Evolutionary conservation across 2,888 invertebrate species (phyloP).

Genomic region (Drosophila seclusa): DNA sequence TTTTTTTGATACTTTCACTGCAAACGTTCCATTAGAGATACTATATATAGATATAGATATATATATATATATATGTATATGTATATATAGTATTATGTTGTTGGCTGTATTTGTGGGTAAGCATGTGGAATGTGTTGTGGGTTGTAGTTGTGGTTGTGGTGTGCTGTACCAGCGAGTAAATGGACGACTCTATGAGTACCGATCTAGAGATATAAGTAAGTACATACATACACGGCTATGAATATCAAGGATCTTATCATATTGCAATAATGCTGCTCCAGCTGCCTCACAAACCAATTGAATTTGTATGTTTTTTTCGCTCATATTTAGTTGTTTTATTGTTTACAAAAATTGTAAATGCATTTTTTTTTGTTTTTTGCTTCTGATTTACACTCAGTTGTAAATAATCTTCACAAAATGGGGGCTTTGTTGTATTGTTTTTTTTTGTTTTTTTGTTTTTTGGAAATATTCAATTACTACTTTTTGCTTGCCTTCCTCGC

Average conservation of each 20-base stretch:
- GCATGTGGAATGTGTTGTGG: slow-evolving; percentile 44
- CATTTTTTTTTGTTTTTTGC: slow-evolving; percentile 49
- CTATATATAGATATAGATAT: slow-evolving; percentile 7
- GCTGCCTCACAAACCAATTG: slow-evolving; percentile 35
- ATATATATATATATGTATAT: not conserved
- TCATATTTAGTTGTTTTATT: slow-evolving; percentile 61
- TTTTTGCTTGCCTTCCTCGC: slow-evolving; percentile 35
- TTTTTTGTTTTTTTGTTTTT: slow-evolving; percentile 3
- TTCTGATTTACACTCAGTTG: slow-evolving; percentile 41
- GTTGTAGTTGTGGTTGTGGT: not conserved
- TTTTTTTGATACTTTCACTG: slow-evolving; percentile 5
- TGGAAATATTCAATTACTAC: slow-evolving; percentile 33
- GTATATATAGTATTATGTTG: not conserved
- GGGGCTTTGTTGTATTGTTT: slow-evolving; percentile 6
- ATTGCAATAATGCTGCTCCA: slow-evolving; percentile 15
- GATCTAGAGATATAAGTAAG: slow-evolving; percentile 23
- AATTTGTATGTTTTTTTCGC: slow-evolving; percentile 42
- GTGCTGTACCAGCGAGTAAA: slow-evolving; percentile 26
- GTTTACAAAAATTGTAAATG: slow-evolving; percentile 67
- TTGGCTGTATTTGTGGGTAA: slow-evolving; percentile 17
- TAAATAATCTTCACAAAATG: slow-evolving; percentile 49
- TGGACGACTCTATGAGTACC: slow-evolving; percentile 51
- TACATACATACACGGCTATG: slow-evolving; percentile 14
- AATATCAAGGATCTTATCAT: slow-evolving; percentile 23
- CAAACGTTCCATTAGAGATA: slow-evolving; percentile 21